phyloP scores from a whole-genome alignment of 2,797 vertebrate species.

The Garrulus glandarius region DNA sequence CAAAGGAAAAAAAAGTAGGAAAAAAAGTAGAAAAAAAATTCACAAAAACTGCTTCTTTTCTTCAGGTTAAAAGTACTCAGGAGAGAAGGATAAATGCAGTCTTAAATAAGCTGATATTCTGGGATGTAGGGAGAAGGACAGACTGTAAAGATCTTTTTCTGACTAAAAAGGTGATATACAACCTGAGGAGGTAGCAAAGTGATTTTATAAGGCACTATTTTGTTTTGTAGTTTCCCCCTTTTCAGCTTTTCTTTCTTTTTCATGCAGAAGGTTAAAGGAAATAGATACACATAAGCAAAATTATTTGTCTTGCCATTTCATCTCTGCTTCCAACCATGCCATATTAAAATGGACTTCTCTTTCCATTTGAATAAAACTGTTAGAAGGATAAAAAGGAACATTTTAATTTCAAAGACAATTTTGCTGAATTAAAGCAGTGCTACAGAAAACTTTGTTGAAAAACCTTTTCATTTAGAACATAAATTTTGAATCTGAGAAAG shows the following conservation, averaged over 20 bases:
- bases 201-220: neutral
- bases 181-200: neutral
- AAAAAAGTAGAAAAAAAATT: neutral
- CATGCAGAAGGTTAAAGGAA: neutral
- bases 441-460: neutral
- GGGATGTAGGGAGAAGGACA: neutral
- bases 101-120: neutral
- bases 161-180: neutral
- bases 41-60: neutral
- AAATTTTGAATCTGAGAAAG: neutral
- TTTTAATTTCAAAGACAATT: neutral
- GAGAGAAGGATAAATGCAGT: neutral
- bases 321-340: neutral
- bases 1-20: neutral
- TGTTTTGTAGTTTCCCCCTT: neutral
- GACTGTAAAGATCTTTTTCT: neutral
- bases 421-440: neutral
- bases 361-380: neutral
- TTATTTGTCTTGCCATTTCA: neutral
- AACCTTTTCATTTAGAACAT: neutral
- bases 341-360: neutral
- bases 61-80: neutral
- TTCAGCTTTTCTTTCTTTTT: neutral
- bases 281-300: neutral
- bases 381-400: neutral